Evolutionary conservation across 2,113 vertebrate species (phyloP).

Genomic region (Chaenocephalus aceratus): DNA sequence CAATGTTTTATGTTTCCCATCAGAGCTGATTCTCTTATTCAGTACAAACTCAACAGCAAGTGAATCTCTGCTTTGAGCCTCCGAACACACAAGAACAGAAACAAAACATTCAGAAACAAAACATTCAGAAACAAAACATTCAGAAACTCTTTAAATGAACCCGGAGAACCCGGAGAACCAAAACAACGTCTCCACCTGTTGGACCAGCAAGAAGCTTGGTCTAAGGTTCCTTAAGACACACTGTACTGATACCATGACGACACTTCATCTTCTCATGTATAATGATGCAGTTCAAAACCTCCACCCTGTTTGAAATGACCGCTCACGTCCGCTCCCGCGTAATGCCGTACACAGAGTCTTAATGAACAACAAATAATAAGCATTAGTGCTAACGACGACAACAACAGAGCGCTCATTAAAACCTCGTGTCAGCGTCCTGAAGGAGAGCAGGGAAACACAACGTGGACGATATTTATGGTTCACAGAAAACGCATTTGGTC

Average conservation of each 20-base stretch:
- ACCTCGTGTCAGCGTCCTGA: constrained; percentile 45
- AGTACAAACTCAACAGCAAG: not conserved
- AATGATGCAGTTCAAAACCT: not conserved
- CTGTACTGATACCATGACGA: not conserved
- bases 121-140: too few species aligned
- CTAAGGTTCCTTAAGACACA: not conserved
- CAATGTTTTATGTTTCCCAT: not conserved
- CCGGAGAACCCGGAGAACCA: too few species aligned
- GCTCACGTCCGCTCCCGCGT: not conserved
- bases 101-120: not conserved
- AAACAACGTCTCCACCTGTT: not conserved
- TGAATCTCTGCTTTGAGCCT: constrained; percentile 7
- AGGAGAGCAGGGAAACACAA: constrained; percentile 35
- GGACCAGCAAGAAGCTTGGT: not conserved
- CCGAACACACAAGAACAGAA: not conserved
- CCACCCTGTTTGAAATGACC: constrained; percentile 17
- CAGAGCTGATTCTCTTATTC: not conserved
- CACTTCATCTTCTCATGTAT: not conserved
- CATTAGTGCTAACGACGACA: constrained; percentile 59
- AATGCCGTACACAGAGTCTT: constrained; percentile 5
- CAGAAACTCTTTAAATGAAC: not conserved
- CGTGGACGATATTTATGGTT: constrained; percentile 51
- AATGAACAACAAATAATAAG: constrained; percentile 46
- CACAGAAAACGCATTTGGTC: constrained; percentile 6
- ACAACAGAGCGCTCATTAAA: constrained; percentile 57